Conservation (phyloP, 2,888 invertebrate species). For the Agrochola circellaris region DNA sequence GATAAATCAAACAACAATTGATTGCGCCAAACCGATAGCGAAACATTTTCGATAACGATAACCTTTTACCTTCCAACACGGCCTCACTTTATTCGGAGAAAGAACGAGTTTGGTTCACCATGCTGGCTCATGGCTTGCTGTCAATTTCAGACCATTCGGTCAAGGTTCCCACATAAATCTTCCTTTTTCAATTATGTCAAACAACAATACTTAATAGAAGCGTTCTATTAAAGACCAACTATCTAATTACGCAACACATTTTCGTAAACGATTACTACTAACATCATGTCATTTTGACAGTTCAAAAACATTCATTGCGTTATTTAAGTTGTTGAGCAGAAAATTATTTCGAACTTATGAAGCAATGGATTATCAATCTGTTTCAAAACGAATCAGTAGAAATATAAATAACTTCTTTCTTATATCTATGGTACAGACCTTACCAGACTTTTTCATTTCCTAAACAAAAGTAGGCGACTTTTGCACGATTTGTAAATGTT, state of each 20-base stretch:
- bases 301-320: no score
- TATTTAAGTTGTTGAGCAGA: no score
- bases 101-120: background rate
- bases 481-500: background rate
- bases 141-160: background rate
- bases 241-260: no score
- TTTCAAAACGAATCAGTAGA: no score
- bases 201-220: background rate
- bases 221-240: background rate
- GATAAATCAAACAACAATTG: conserved; percentile 34
- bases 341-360: no score
- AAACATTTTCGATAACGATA: conserved; percentile 10
- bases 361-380: no score
- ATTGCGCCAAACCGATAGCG: background rate
- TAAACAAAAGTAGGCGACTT: background rate
- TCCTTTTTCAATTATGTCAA: background rate
- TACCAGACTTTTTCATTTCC: background rate
- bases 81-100: background rate
- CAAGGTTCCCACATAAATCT: background rate
- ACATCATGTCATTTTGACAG: no score
- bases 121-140: background rate
- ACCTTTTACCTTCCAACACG: background rate
- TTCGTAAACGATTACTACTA: no score
- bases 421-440: no score
- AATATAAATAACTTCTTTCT: no score